Conservation (phyloP, 2,888 invertebrate species). For the Cepaea hortensis region DNA sequence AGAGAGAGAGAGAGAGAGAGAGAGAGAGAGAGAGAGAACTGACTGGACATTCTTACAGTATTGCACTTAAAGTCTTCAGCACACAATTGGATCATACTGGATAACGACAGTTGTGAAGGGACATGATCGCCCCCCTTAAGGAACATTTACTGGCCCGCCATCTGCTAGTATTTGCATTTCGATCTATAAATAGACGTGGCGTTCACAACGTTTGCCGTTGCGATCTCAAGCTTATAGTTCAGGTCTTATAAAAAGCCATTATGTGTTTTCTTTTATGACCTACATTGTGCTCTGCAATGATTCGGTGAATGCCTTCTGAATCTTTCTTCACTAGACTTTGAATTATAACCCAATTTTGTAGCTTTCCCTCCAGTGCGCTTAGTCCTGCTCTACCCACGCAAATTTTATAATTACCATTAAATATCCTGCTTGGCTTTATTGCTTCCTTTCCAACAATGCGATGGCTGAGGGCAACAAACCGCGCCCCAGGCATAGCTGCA, state of each 20-base stretch:
- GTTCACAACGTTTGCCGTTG: not conserved
- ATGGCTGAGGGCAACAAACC: not conserved
- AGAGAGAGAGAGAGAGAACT: too few relatives aligned
- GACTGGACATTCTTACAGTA: too few relatives aligned
- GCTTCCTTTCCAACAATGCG: not conserved
- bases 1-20: too few relatives aligned
- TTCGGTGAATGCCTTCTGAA: not conserved
- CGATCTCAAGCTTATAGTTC: not conserved
- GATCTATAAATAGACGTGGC: not conserved
- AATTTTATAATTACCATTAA: slow-evolving; percentile 34
- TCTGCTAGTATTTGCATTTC: not conserved
- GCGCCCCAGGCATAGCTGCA: not conserved
- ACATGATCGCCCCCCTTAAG: too few relatives aligned
- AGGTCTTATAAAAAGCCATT: not conserved
- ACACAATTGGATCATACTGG: too few relatives aligned
- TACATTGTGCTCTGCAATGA: not conserved
- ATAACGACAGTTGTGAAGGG: too few relatives aligned
- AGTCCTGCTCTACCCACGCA: not conserved
- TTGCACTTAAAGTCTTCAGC: too few relatives aligned
- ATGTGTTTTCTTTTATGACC: not conserved
- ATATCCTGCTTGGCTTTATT: not conserved
- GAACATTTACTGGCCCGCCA: not conserved
- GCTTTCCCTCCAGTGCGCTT: not conserved
- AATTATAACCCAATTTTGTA: slow-evolving; percentile 8
- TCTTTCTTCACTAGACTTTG: too few relatives aligned